A percentile compares a stretch with the other conserved stretches of the same genome.
Conservation (phyloP, 2,113 vertebrate genomes). For the Silurus glanis region DNA sequence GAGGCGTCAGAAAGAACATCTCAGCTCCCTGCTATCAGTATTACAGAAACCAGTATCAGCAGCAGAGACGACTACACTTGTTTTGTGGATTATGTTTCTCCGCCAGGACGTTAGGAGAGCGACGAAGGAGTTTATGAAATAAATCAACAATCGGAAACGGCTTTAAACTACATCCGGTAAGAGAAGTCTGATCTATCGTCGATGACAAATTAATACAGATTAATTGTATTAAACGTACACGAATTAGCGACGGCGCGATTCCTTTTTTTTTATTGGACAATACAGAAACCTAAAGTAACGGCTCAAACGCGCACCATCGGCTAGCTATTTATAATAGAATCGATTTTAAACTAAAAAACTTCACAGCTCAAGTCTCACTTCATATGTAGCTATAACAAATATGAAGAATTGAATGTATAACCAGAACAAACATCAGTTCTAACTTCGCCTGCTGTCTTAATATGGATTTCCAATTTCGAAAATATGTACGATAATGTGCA, state of each 20-base stretch:
- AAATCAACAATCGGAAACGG: not conserved
- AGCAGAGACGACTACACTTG: not conserved
- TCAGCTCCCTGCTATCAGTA: not conserved
- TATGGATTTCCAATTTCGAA: no score
- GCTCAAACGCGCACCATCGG: not conserved
- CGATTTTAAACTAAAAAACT: not conserved
- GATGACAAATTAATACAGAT: not conserved
- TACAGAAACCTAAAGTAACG: no score
- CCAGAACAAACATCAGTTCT: not conserved
- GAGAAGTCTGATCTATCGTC: not conserved
- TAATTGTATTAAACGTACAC: not conserved
- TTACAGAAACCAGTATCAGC: not conserved
- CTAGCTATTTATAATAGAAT: no score
- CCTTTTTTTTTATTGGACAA: not conserved
- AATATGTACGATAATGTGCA: no score
- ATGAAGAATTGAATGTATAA: not conserved
- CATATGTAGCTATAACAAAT: not conserved
- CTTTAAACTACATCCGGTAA: not conserved
- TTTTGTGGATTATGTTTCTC: not conserved
- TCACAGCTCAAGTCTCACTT: not conserved
- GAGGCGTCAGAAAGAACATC: not conserved
- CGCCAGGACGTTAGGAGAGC: not conserved
- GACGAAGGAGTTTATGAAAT: not conserved
- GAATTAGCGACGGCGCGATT: not conserved
- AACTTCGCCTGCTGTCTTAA: not conserved